Conservation (phyloP, 2,113 vertebrate species). For the Ariopsis seemanni region DNA sequence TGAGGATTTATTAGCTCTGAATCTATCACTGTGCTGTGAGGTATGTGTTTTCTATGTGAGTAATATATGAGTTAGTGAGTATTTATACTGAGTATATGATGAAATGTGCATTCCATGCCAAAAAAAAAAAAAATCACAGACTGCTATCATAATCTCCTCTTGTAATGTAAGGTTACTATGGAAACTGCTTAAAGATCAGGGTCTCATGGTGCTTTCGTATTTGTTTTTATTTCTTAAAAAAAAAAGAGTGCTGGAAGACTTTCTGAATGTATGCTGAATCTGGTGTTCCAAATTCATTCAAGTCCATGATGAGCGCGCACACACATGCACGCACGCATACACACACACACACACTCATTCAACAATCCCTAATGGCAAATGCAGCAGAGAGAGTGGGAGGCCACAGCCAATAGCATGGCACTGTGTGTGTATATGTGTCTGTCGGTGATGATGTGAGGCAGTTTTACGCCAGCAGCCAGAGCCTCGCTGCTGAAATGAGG, state of each 20-base stretch:
- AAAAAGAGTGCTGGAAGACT: not conserved
- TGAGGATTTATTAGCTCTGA: not conserved
- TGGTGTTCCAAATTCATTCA: conserved; percentile 26
- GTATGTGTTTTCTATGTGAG: not conserved
- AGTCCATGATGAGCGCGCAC: not conserved
- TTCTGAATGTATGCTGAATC: not conserved
- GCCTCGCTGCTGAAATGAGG: conserved; percentile 76
- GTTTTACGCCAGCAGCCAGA: conserved; percentile 73
- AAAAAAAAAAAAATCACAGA: conserved; percentile 11
- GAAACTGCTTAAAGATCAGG: conserved; percentile 81
- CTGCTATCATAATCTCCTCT: conserved; percentile 24
- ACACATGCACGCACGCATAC: conserved; percentile 12
- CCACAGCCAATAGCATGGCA: conserved; percentile 68
- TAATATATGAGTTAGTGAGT: not conserved
- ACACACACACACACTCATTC: conserved; percentile 7
- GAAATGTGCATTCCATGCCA: not conserved
- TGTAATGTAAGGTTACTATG: conserved; percentile 71
- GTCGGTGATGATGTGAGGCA: conserved; percentile 73
- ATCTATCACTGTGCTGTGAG: not conserved
- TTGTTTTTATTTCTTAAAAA: conserved; percentile 50
- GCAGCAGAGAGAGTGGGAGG: conserved; percentile 45
- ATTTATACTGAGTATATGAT: not conserved
- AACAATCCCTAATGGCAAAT: conserved; percentile 32
- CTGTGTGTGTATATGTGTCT: conserved; percentile 54
- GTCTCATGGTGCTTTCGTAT: conserved; percentile 61